These are phyloP conservation scores for Lordiphosa collinella DNA, from an alignment of 1,140 invertebrate genomes.

Conservation along the genomic window DNA sequence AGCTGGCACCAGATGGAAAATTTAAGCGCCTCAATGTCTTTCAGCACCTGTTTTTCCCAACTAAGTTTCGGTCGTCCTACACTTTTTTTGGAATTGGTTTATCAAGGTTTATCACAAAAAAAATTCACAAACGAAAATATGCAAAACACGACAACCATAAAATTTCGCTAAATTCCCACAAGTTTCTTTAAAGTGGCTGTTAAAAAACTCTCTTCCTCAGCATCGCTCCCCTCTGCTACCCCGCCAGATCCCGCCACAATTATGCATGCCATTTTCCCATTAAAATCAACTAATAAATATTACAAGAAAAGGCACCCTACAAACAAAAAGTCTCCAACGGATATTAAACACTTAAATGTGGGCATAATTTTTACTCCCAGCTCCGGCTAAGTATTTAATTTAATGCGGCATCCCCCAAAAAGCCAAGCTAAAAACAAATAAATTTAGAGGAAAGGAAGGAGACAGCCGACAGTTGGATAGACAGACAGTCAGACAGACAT, in stretches of 20 bases:
- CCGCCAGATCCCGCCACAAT: neutral
- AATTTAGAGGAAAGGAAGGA: constrained; percentile 21
- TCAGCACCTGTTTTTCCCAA: too few relatives aligned
- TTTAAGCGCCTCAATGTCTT: too few relatives aligned
- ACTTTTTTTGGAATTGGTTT: too few relatives aligned
- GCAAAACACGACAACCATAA: too few relatives aligned
- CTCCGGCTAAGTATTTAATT: constrained; percentile 64
- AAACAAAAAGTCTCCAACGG: constrained; percentile 44
- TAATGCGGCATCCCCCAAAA: constrained; percentile 51
- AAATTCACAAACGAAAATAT: too few relatives aligned
- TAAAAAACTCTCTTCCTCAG: neutral
- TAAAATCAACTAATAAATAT: constrained; percentile 71
- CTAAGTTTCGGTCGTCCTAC: too few relatives aligned
- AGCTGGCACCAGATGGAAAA: too few relatives aligned
- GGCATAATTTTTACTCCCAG: constrained; percentile 65
- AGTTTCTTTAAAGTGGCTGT: too few relatives aligned
- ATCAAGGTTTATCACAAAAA: too few relatives aligned
- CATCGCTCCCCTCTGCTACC: constrained; percentile 1
- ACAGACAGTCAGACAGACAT: constrained; percentile 57
- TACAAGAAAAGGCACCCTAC: constrained; percentile 9
- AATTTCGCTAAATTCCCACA: too few relatives aligned
- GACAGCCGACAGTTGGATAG: constrained; percentile 48
- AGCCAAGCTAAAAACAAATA: constrained; percentile 66
- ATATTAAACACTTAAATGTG: constrained; percentile 73
- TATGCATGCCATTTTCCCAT: constrained; percentile 54